Base-by-base conservation (phyloP, 2,797 vertebrate species). In the Petrocephalus sullivani region DNA sequence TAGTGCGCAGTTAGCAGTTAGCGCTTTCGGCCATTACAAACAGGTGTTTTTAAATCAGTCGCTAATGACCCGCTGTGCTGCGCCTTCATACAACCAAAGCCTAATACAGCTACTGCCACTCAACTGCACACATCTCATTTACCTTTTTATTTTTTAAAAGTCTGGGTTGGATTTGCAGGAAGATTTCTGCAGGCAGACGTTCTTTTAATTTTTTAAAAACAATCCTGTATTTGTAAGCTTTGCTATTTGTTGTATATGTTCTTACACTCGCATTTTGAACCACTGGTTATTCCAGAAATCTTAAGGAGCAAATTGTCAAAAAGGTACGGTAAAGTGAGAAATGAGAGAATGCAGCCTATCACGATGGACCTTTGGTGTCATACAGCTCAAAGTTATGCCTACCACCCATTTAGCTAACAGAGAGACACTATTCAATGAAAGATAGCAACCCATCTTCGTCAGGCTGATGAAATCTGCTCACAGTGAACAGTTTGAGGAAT, bases 1-100 rank as follows among this genome's bases (percentile, higher is more conserved):
- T 93, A 93, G 90, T 90, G 49, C 86, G 92, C 93, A 91, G 93
- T 95, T 94, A 96, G 95, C 92, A 92, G 92, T 92, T 92, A 89
- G 89, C 87, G 93, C 93, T 94, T 92, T 94, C 90, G 92, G 92
- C 93, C 90, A 89, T 93, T 93, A 90, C 92, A 94, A 95, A 96
- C 94, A 96, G 94, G 94, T 96, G 95, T 95, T 94, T 92, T 94
- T 89, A 92, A 94, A 92, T 90, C 88, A 61, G 91, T 91, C 89
- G 87, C 90, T 88, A 89, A 90, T 87, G 90, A 90, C 92, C 92
- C 86, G 88, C 92, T 92, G 91, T 92, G 90, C 91, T 87, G 90
- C 23, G 87, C 81, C 88, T 82, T 84, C 67, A 0, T 12, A 75
- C 78, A 83, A 87, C 90, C 89, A 91, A 92, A 89, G 86, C 9